Evolutionary conservation across 64 coral and sea anemone genomes (phyloP), one percentile per base, ranked within the genome.

Genomic region (Montipora sp.): DNA sequence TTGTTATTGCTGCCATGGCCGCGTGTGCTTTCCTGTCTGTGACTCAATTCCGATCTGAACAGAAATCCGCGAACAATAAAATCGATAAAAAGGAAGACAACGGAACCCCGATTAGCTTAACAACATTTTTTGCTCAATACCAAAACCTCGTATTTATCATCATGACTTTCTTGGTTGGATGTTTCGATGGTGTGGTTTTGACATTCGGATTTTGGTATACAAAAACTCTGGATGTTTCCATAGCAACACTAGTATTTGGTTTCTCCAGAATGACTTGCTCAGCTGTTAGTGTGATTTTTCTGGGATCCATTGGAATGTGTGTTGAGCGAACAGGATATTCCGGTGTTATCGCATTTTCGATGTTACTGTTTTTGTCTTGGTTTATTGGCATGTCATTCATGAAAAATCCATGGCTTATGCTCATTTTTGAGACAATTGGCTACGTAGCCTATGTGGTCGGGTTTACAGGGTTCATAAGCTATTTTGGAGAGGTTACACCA

Each of bases 401-500:
- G 63, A 84, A 21, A 7, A 84, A 84, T 24, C 81, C 81, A 21
- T 84, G 81, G 81, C 49, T 83, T 66, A 83, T 83, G 80, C 80
- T 83, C 11, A 45, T 83, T 48, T 83, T 83, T 83, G 80, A 83
- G 80, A 68, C 80, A 8, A 47, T 83, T 16, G 59, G 59, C 36
- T 83, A 67, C 59, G 20, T 67, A 14, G 80, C 80, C 0, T 83
- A 68, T 68, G 80, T 83, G 36, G 60, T 67, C 2, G 80, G 80
- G 1, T 83, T 83, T 83, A 83, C 80, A 48, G 80, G 80, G 1
- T 43, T 84, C 12, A 84, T 84, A 43, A 71, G 44, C 47, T 84
- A 84, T 12, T 84, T 84, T n/a, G 61, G 81, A 70, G 81, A 84
- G n/a, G 81, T 84, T 21, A 84, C 81, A 69, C 81, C 81, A n/a